Conservation (phyloP, 2,113 vertebrate genomes). For the Noctilio leporinus region DNA sequence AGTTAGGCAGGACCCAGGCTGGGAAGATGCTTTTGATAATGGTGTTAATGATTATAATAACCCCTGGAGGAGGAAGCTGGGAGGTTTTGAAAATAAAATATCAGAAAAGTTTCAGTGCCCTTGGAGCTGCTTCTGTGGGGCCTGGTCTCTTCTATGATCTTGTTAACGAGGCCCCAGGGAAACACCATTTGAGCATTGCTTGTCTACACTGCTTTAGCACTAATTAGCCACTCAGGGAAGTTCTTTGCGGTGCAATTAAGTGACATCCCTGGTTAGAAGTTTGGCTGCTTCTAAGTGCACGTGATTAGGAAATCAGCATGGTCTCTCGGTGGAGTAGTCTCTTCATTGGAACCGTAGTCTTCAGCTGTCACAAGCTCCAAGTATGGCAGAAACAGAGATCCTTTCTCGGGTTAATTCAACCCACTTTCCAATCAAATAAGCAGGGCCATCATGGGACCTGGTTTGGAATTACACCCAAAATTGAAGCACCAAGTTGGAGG, state of each 20-base stretch:
- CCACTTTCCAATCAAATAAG: background rate
- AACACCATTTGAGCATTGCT: background rate
- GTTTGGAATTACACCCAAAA: background rate
- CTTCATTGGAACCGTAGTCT: background rate
- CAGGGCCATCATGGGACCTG: background rate
- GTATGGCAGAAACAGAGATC: background rate
- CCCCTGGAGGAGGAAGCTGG: background rate
- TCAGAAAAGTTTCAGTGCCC: background rate
- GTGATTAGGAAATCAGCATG: background rate
- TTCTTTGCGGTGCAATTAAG: constrained; percentile 10
- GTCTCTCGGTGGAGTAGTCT: background rate
- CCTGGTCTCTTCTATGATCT: background rate
- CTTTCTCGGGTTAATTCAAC: background rate
- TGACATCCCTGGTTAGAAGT: constrained; percentile 8
- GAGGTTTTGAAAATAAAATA: background rate
- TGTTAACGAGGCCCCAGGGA: background rate
- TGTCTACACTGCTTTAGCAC: background rate
- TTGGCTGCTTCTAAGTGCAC: background rate
- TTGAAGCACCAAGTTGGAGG: background rate
- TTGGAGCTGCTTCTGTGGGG: background rate
- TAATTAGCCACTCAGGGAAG: background rate
- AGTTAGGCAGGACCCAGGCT: background rate
- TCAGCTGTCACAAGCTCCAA: background rate
- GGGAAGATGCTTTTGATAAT: background rate
- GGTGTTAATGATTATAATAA: background rate